Conservation (phyloP, 2,797 vertebrate genomes). For the Phalanger gymnotis region DNA sequence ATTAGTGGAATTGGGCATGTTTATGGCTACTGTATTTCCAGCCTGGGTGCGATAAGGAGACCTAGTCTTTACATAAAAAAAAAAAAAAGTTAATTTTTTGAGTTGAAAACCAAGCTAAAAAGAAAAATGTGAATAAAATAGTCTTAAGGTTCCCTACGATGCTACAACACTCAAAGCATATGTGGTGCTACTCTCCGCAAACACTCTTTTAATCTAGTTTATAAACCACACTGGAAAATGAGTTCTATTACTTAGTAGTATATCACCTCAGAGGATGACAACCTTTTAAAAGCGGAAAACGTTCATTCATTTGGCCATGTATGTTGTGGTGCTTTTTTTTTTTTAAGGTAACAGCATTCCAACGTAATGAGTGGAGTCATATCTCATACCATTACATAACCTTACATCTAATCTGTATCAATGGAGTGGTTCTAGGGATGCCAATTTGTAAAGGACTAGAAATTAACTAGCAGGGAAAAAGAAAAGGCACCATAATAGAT, state of each 20-base stretch:
- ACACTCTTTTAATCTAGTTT: not conserved
- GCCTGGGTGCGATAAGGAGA: no score
- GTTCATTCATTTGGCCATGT: not conserved
- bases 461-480: not conserved
- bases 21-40: not conserved
- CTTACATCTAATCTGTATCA: not conserved
- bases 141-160: not conserved
- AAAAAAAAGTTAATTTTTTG: not conserved
- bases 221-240: not conserved
- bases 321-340: not conserved
- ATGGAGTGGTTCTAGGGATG: not conserved
- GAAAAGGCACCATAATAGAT: not conserved
- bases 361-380: not conserved
- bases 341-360: not conserved
- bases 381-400: not conserved
- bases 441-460: not conserved
- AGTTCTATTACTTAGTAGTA: not conserved
- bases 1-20: not conserved
- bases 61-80: not conserved
- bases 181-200: not conserved
- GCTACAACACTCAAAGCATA: not conserved
- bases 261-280: not conserved
- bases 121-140: not conserved
- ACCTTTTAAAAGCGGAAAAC: not conserved
- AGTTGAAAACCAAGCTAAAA: not conserved